Evolutionary conservation across 2,113 vertebrate species (phyloP).

Genomic region (Edolisoma coerulescens): DNA sequence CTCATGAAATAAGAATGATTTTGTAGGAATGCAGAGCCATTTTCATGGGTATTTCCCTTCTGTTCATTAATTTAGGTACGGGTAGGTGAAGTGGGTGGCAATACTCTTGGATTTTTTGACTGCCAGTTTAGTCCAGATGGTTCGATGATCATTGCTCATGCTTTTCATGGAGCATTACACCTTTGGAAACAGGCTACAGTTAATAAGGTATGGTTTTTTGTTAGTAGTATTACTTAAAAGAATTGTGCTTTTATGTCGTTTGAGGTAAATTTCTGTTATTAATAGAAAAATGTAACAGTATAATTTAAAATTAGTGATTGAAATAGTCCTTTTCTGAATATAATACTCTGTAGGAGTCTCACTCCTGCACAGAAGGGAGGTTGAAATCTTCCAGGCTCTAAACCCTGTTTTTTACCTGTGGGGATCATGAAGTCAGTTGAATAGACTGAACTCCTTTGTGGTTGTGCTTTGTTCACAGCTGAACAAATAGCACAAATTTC

Average conservation of each 20-base stretch:
- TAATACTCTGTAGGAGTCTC: not conserved
- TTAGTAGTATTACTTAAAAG: not conserved
- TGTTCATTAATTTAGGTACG: constrained; percentile 80
- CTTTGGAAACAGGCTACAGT: constrained; percentile 83
- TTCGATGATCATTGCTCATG: constrained; percentile 88
- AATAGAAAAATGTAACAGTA: not conserved
- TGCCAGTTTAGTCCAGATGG: constrained; percentile 92
- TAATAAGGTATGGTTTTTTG: constrained; percentile 69
- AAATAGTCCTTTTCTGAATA: not conserved
- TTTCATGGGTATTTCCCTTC: constrained; percentile 10
- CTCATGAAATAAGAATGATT: not conserved
- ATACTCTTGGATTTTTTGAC: constrained; percentile 93
- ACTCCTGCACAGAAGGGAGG: not conserved
- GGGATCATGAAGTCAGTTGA: not conserved
- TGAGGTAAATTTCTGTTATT: not conserved
- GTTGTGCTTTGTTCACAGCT: not conserved
- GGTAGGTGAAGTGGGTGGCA: constrained; percentile 96
- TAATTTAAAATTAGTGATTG: not conserved
- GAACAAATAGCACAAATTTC: not conserved
- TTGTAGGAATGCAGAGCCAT: not conserved
- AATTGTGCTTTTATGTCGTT: not conserved
- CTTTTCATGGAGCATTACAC: constrained; percentile 93
- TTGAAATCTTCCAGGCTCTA: not conserved
- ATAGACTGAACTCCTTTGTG: not conserved
- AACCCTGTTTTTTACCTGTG: not conserved